These are phyloP conservation scores for Biston stratarius DNA, from an alignment of 2,888 invertebrate species.

Conservation along the genomic window DNA sequence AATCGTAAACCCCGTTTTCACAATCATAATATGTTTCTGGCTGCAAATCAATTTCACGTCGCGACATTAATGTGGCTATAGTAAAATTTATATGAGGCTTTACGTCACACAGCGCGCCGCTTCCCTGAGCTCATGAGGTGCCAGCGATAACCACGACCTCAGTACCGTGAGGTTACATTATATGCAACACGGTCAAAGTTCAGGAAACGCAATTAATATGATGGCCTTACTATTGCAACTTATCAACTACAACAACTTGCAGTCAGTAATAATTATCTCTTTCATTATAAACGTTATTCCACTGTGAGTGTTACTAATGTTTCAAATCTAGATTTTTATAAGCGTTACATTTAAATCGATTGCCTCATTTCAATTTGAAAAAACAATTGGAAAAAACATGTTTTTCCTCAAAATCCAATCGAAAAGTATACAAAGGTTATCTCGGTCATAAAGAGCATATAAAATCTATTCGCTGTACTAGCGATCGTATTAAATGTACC, in stretches of 20 bases:
- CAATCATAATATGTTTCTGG: constrained; percentile 86
- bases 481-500: constrained; percentile 52
- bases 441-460: constrained; percentile 53
- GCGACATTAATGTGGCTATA: constrained; percentile 85
- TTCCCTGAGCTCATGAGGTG: constrained; percentile 73
- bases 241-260: constrained; percentile 21
- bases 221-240: constrained; percentile 28
- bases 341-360: constrained; percentile 5
- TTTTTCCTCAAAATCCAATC: constrained; percentile 38
- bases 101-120: constrained; percentile 76
- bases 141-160: constrained; percentile 64
- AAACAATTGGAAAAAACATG: constrained; percentile 36
- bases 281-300: constrained; percentile 3
- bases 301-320: constrained; percentile 6
- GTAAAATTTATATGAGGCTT: constrained; percentile 85
- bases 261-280: constrained; percentile 17
- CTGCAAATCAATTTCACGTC: constrained; percentile 86
- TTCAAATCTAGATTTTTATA: neutral
- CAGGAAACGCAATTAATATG: constrained; percentile 60
- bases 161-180: constrained; percentile 40
- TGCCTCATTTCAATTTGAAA: constrained; percentile 14
- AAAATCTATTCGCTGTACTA: constrained; percentile 61
- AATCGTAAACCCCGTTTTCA: constrained; percentile 86
- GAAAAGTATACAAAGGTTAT: constrained; percentile 51
- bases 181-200: constrained; percentile 62